Conservation (phyloP, 2,797 vertebrate species). For the Rhinella marina region DNA sequence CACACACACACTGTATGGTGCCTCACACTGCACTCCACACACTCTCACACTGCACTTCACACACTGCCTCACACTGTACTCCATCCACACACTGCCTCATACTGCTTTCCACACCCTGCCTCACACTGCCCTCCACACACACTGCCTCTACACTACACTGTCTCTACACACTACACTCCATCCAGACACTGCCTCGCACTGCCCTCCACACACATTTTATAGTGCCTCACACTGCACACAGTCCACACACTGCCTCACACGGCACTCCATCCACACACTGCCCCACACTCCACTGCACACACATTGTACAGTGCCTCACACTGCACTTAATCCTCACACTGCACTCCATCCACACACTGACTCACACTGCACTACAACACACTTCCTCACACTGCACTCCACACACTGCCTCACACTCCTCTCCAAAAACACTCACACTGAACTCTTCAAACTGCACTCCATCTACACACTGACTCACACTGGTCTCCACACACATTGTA, state of each 20-base stretch:
- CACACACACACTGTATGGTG: background rate
- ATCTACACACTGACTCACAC: background rate
- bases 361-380: background rate
- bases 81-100: background rate
- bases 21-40: background rate
- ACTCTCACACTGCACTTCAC: background rate
- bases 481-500: background rate
- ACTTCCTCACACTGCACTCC: too few relatives aligned
- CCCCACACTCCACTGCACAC: background rate
- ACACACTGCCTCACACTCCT: background rate
- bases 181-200: background rate
- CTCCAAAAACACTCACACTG: too few relatives aligned
- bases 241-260: constrained; percentile 5
- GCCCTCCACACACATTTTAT: background rate
- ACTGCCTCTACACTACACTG: too few relatives aligned
- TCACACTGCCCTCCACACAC: background rate
- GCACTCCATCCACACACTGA: background rate
- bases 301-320: background rate
- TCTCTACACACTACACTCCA: background rate
- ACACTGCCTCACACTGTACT: background rate
- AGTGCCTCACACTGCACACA: background rate
- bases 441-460: too few relatives aligned
- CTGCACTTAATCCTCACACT: background rate
- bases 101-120: background rate
- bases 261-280: background rate